A percentile compares a stretch with the other conserved stretches of the same genome.
phyloP scores from a whole-genome alignment of 2,888 invertebrate genomes.

The Malacosoma neustria region DNA sequence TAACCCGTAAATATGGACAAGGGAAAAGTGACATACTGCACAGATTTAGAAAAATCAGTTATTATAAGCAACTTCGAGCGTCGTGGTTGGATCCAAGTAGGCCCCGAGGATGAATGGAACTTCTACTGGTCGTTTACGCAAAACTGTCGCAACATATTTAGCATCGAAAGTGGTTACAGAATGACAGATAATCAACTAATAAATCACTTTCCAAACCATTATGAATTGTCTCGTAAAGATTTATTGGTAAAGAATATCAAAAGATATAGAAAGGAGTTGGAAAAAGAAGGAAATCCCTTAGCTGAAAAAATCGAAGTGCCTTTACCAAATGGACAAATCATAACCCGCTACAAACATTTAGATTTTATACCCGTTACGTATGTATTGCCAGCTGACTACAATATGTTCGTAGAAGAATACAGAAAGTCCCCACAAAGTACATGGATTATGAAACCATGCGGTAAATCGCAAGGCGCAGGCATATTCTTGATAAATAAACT shows the following conservation, averaged over 20 bases:
- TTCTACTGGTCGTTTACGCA: conserved; percentile 96
- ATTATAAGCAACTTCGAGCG: conserved; percentile 94
- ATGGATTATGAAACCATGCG: conserved; percentile 98
- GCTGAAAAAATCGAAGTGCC: conserved; percentile 80
- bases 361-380: conserved; percentile 97
- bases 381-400: conserved; percentile 95
- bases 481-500: conserved; percentile 97
- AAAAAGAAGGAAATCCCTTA: conserved; percentile 89
- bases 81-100: conserved; percentile 89
- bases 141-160: conserved; percentile 93
- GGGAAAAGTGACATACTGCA: conserved; percentile 69
- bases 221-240: conserved; percentile 95
- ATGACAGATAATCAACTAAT: conserved; percentile 95
- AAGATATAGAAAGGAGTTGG: conserved; percentile 91
- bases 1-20: conserved; percentile 25
- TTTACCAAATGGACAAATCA: conserved; percentile 76
- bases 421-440: conserved; percentile 94
- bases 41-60: conserved; percentile 96
- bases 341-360: conserved; percentile 83
- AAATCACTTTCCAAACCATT: conserved; percentile 97
- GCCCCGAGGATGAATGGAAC: conserved; percentile 95
- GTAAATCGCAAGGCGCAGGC: conserved; percentile 93
- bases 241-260: conserved; percentile 96
- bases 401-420: conserved; percentile 97
- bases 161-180: conserved; percentile 92